Conservation (phyloP, 92 coral and sea anemone species). For the Desmophyllum pertusum region DNA sequence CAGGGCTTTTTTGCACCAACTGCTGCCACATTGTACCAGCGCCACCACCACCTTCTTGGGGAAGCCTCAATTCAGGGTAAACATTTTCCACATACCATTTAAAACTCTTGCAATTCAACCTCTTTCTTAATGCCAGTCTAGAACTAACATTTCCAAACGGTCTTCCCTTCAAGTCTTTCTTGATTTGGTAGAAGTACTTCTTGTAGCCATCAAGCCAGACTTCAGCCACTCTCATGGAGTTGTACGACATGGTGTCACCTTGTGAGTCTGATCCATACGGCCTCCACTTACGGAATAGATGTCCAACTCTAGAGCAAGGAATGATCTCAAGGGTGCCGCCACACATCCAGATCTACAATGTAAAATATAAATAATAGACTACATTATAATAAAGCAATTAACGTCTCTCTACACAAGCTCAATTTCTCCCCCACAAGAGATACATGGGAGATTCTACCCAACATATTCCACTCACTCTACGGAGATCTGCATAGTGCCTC, state of each 20-base stretch:
- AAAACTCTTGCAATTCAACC: constrained; percentile 79
- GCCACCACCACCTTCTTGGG: constrained; percentile 54
- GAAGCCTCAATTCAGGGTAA: constrained; percentile 86
- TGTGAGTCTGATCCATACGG: constrained; percentile 86
- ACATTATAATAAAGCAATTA: too few relatives aligned
- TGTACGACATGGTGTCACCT: constrained; percentile 88
- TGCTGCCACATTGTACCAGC: constrained; percentile 50
- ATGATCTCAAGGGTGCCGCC: constrained; percentile 90
- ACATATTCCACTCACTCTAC: too few relatives aligned
- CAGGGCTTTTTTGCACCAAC: constrained; percentile 36
- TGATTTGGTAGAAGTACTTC: constrained; percentile 78
- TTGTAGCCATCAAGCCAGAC: constrained; percentile 97
- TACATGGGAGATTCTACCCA: too few relatives aligned
- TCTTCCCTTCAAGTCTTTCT: constrained; percentile 64
- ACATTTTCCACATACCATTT: constrained; percentile 88
- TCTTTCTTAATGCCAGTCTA: constrained; percentile 75
- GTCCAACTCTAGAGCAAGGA: constrained; percentile 97
- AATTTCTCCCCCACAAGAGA: too few relatives aligned
- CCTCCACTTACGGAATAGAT: constrained; percentile 85
- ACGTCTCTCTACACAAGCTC: too few relatives aligned
- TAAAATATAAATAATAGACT: too few relatives aligned
- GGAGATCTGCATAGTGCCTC: too few relatives aligned
- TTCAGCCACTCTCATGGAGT: constrained; percentile 98
- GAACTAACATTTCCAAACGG: constrained; percentile 81
- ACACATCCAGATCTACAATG: constrained; percentile 96